Evolutionary conservation across 1,140 invertebrate species (phyloP).

Genomic region (Aplysia californica): DNA sequence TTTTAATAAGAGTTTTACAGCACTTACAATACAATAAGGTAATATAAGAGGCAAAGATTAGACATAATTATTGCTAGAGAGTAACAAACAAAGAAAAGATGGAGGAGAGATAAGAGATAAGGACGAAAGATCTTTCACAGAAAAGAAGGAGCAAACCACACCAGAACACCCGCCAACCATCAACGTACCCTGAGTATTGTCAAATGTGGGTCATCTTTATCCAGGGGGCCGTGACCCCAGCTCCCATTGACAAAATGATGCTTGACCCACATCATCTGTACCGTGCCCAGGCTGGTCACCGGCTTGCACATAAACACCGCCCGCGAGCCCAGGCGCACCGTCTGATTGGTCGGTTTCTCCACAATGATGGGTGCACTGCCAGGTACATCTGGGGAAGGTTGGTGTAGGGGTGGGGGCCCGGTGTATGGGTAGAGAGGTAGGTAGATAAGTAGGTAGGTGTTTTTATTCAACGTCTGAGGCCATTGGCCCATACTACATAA

Average conservation of each 20-base stretch:
- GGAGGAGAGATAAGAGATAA: too few species aligned
- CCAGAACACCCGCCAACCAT: too few species aligned
- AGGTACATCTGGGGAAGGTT: not conserved
- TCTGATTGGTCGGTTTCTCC: not conserved
- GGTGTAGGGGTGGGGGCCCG: not conserved
- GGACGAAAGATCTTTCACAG: too few species aligned
- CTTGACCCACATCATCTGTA: slow-evolving; percentile 8
- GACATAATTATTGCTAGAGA: too few species aligned
- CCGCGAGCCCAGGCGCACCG: not conserved
- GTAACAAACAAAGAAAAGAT: too few species aligned
- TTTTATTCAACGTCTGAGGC: not conserved
- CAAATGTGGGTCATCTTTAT: slow-evolving; percentile 14
- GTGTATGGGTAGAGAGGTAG: too few species aligned
- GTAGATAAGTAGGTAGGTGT: not conserved
- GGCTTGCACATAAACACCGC: slow-evolving; percentile 2
- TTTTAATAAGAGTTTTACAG: too few species aligned
- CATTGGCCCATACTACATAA: not conserved
- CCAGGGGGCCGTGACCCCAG: slow-evolving; percentile 3
- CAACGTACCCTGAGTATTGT: slow-evolving; percentile 25
- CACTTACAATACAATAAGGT: too few species aligned
- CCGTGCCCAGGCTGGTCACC: not conserved
- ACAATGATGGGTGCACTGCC: not conserved
- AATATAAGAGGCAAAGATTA: too few species aligned
- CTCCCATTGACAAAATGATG: slow-evolving; percentile 27
- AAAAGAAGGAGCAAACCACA: too few species aligned